These are phyloP conservation scores for Manacus vitellinus DNA, from an alignment of 2,113 vertebrate genomes.

Conservation along the genomic window DNA sequence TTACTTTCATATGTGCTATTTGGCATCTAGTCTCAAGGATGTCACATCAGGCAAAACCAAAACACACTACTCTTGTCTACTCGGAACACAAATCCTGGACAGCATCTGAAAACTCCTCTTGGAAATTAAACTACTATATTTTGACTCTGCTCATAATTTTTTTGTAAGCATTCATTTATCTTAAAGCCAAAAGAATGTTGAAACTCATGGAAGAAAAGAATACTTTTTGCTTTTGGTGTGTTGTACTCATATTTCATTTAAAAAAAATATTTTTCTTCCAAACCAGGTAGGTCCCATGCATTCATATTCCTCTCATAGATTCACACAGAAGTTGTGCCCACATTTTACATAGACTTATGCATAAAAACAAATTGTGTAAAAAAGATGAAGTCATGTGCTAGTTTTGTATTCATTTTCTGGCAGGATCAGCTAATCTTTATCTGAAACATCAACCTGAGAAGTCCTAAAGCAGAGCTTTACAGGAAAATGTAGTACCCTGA, in stretches of 20 bases:
- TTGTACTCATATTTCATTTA: not conserved
- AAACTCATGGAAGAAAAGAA: not conserved
- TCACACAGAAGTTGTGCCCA: not conserved
- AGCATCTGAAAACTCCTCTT: not conserved
- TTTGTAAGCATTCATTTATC: not conserved
- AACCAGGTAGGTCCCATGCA: not conserved
- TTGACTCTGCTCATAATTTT: not conserved
- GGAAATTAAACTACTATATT: not conserved
- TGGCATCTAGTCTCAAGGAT: not conserved
- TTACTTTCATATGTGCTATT: not conserved
- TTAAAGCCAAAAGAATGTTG: not conserved
- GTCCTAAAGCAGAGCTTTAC: not conserved
- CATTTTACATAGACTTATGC: not conserved
- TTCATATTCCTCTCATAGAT: not conserved
- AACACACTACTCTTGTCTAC: not conserved
- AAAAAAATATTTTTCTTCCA: not conserved
- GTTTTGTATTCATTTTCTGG: not conserved
- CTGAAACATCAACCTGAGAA: not conserved
- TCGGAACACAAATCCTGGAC: not conserved
- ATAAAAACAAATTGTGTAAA: not conserved
- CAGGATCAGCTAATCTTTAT: not conserved
- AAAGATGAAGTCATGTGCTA: not conserved
- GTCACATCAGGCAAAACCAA: not conserved
- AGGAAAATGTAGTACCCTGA: not conserved
- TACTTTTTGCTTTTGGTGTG: not conserved